These are phyloP conservation scores for Etheostoma spectabile DNA, from an alignment of 2,113 vertebrate species.

Conservation along the genomic window DNA sequence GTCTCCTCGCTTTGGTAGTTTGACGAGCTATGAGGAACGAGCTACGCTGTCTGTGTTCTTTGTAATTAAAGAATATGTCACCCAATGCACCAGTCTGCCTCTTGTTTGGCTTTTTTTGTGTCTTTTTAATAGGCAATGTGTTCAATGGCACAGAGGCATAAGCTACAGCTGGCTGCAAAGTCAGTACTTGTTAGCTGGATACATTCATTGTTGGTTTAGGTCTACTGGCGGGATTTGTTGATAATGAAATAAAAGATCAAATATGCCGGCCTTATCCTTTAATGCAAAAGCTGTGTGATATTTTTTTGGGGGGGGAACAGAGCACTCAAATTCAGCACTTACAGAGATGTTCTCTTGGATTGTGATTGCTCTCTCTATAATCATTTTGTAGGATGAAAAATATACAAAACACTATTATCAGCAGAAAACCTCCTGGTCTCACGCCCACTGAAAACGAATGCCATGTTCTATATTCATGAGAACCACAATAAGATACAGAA, in stretches of 20 bases:
- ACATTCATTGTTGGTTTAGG: conserved; percentile 23
- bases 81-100: conserved; percentile 30
- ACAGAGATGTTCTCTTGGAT: conserved; percentile 32
- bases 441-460: conserved; percentile 29
- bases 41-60: conserved; percentile 17
- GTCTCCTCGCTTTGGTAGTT: conserved; percentile 30
- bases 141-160: conserved; percentile 24
- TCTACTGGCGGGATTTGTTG: conserved; percentile 36
- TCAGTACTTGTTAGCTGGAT: conserved; percentile 28
- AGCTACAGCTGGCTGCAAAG: conserved; percentile 37
- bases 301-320: not conserved
- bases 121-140: conserved; percentile 27
- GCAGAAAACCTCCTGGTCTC: conserved; percentile 17
- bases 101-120: not conserved
- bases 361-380: conserved; percentile 20
- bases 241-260: conserved; percentile 35
- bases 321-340: conserved; percentile 27
- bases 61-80: conserved; percentile 53
- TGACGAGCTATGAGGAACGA: conserved; percentile 38
- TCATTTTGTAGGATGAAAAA: conserved; percentile 41
- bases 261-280: conserved; percentile 16
- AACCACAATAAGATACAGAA: conserved; percentile 68
- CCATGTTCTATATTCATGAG: conserved; percentile 61
- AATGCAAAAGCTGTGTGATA: conserved; percentile 20
- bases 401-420: conserved; percentile 54